Conservation (phyloP, 2,888 invertebrate genomes). For the Zygogramma bicolorata region DNA sequence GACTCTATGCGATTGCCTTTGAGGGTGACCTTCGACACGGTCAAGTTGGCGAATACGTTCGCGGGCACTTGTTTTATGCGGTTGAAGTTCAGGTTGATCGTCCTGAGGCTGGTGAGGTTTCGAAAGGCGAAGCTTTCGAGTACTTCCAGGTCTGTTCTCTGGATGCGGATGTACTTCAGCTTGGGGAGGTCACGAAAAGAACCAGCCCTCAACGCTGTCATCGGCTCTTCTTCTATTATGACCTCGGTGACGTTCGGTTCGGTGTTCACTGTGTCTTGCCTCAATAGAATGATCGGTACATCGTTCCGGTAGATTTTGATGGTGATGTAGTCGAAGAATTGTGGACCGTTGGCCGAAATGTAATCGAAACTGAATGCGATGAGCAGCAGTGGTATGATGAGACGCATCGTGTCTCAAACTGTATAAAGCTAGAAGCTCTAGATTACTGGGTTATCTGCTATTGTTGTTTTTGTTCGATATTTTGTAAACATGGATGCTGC, state of each 20-base stretch:
- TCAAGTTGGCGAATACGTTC: slow-evolving; percentile 46
- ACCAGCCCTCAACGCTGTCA: slow-evolving; percentile 43
- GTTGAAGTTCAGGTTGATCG: slow-evolving; percentile 46
- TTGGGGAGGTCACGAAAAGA: slow-evolving; percentile 43
- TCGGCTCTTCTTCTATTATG: slow-evolving; percentile 43
- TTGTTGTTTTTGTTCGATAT: not conserved
- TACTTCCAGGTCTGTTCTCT: slow-evolving; percentile 28
- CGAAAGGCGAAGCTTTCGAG: slow-evolving; percentile 45
- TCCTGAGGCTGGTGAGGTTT: slow-evolving; percentile 40
- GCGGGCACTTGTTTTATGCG: slow-evolving; percentile 35
- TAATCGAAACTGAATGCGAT: not conserved
- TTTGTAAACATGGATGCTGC: not conserved
- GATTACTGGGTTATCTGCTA: not conserved
- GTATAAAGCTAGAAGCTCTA: not conserved
- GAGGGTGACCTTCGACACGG: slow-evolving; percentile 40
- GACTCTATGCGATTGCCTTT: slow-evolving; percentile 45
- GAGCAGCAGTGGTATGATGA: not conserved
- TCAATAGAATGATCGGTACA: slow-evolving; percentile 24
- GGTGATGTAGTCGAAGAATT: slow-evolving; percentile 27
- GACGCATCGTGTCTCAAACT: not conserved
- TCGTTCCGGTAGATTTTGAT: slow-evolving; percentile 26
- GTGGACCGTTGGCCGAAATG: not conserved
- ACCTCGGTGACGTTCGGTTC: slow-evolving; percentile 43
- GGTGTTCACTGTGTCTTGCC: slow-evolving; percentile 38
- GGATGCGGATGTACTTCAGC: slow-evolving; percentile 42